A percentile compares a stretch with the other conserved stretches of the same genome.
Conservation (phyloP, 1,140 invertebrate species). For the Heliconius hermathena region DNA sequence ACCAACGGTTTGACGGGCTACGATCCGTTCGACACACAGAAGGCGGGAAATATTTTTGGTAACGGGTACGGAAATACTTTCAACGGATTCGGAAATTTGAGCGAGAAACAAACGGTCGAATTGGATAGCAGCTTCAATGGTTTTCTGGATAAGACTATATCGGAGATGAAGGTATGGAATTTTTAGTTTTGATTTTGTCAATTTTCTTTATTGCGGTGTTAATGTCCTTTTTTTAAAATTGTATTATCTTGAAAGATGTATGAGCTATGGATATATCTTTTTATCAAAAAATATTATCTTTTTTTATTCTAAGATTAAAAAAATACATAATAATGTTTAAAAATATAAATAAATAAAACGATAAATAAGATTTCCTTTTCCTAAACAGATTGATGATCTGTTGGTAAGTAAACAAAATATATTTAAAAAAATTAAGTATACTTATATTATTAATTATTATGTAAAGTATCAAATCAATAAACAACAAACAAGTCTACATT, state of each 20-base stretch:
- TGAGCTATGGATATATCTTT: too few species aligned
- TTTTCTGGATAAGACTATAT: conserved; percentile 89
- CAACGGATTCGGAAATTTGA: conserved; percentile 74
- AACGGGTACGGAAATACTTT: conserved; percentile 70
- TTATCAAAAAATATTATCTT: too few species aligned
- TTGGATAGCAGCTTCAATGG: conserved; percentile 84
- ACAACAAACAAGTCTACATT: too few species aligned
- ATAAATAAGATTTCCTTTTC: background rate
- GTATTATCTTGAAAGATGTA: too few species aligned
- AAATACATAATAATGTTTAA: too few species aligned
- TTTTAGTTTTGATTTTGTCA: background rate
- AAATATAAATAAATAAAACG: background rate
- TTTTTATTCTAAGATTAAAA: too few species aligned
- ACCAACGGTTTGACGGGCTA: conserved; percentile 77
- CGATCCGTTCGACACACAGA: conserved; percentile 91
- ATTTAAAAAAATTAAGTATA: background rate
- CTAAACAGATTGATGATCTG: conserved; percentile 3
- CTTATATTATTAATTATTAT: background rate
- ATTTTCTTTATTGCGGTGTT: background rate
- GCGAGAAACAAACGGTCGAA: conserved; percentile 74
- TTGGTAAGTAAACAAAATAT: background rate
- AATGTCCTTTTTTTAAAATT: too few species aligned
- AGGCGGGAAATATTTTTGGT: conserved; percentile 79
- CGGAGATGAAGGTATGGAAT: conserved; percentile 89
- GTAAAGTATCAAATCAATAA: too few species aligned